Evolutionary conservation across 2,888 invertebrate genomes (phyloP).

Genomic region (Rhyacophila evoluta): DNA sequence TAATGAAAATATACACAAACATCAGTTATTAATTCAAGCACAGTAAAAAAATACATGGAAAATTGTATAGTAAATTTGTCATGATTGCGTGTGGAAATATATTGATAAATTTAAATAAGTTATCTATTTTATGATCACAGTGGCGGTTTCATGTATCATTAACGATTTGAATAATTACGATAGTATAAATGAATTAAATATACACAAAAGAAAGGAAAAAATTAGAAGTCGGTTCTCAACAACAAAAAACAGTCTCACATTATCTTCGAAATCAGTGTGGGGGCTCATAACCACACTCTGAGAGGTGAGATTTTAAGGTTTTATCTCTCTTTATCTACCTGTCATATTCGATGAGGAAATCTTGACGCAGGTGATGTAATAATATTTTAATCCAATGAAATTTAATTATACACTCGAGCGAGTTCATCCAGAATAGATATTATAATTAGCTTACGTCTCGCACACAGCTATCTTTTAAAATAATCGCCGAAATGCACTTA

Average conservation of each 20-base stretch:
- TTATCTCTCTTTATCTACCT: slow-evolving; percentile 34
- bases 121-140: too few relatives aligned
- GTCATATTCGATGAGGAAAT: slow-evolving; percentile 42
- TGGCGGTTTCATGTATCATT: too few relatives aligned
- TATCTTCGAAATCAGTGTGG: slow-evolving; percentile 36
- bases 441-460: slow-evolving; percentile 43
- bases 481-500: slow-evolving; percentile 35
- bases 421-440: slow-evolving; percentile 41
- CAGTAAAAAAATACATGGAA: too few relatives aligned
- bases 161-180: too few relatives aligned
- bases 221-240: too few relatives aligned
- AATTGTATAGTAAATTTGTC: too few relatives aligned
- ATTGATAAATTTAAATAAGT: too few relatives aligned
- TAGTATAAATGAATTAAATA: too few relatives aligned
- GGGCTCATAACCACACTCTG: slow-evolving; percentile 30
- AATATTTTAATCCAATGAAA: slow-evolving; percentile 52
- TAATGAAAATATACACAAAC: too few relatives aligned
- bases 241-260: neutral
- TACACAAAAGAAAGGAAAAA: too few relatives aligned
- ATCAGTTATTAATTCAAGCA: too few relatives aligned
- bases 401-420: slow-evolving; percentile 45
- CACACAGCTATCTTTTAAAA: slow-evolving; percentile 33
- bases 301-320: slow-evolving; percentile 35
- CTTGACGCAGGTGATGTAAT: slow-evolving; percentile 44
- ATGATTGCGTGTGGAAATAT: too few relatives aligned